Percentiles rank a stretch among this genome's conserved stretches.
Evolutionary conservation across 2,888 invertebrate genomes (phyloP).

Genomic region (Limnephilus rhombicus): DNA sequence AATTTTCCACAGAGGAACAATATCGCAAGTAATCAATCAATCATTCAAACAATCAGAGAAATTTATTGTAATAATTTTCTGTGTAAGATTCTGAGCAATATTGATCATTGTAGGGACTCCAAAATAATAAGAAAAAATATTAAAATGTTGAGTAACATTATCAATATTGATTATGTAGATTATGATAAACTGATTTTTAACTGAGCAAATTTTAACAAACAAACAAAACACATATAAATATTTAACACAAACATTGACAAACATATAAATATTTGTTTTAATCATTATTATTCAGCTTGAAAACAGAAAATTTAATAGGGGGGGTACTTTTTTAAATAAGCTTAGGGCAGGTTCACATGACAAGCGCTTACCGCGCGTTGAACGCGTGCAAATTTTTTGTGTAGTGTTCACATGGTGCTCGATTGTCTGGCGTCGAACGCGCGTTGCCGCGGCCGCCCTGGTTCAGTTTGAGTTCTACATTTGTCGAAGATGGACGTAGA

Average conservation of each 20-base stretch:
- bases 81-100: neutral
- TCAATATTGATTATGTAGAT: neutral
- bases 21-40: neutral
- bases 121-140: neutral
- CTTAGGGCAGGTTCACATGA: too few relatives aligned
- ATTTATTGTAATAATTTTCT: neutral
- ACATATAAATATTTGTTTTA: neutral
- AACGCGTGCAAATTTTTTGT: too few relatives aligned
- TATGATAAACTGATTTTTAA: neutral
- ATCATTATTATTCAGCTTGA: neutral
- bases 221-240: too few relatives aligned
- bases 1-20: neutral
- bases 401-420: too few relatives aligned
- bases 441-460: too few relatives aligned
- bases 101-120: neutral
- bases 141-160: neutral
- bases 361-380: too few relatives aligned
- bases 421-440: too few relatives aligned
- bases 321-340: neutral
- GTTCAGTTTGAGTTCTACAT: too few relatives aligned
- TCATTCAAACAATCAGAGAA: too few relatives aligned
- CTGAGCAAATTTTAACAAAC: constrained; percentile 14
- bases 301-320: neutral
- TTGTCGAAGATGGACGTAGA: too few relatives aligned
- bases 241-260: neutral